Percentiles rank a stretch among this genome's conserved stretches.
These are phyloP conservation scores for Chaetops frenatus DNA, from an alignment of 2,113 vertebrate species.

Conservation along the genomic window DNA sequence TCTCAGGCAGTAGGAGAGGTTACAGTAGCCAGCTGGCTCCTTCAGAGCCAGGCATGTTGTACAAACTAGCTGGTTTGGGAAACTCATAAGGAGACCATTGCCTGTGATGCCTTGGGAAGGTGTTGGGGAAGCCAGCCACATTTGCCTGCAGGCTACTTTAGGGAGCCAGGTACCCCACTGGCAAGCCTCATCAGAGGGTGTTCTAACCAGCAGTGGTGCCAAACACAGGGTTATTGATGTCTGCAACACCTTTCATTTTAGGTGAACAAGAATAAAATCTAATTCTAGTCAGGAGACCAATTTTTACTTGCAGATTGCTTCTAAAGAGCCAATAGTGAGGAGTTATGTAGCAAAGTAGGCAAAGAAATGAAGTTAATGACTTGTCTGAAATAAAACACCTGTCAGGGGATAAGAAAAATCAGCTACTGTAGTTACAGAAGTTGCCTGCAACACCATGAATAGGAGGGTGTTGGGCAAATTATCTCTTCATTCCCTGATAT, in stretches of 20 bases:
- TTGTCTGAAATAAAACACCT: slow-evolving; percentile 34
- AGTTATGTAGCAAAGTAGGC: not conserved
- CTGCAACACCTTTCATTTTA: not conserved
- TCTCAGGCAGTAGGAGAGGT: not conserved
- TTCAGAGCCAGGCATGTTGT: not conserved
- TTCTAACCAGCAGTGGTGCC: not conserved
- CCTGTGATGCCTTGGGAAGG: not conserved
- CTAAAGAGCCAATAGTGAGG: not conserved
- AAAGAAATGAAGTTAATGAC: slow-evolving; percentile 9
- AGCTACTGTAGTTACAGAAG: not conserved
- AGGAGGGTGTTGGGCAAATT: not conserved
- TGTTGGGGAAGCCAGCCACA: not conserved
- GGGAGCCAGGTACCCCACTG: not conserved
- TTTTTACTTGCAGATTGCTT: slow-evolving; percentile 26
- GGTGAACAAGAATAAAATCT: not conserved
- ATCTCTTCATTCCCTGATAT: not conserved
- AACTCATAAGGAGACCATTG: fast-evolving
- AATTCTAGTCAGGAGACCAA: not conserved
- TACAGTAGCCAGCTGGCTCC: not conserved
- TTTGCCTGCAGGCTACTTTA: not conserved
- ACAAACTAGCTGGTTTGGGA: not conserved
- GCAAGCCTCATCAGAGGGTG: not conserved
- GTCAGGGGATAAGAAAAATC: not conserved
- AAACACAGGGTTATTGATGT: not conserved
- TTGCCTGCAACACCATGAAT: not conserved